Evolutionary conservation across 1,140 invertebrate genomes (phyloP), one percentile per base, ranked within the genome.

Genomic region (Parapsyche elsis): DNA sequence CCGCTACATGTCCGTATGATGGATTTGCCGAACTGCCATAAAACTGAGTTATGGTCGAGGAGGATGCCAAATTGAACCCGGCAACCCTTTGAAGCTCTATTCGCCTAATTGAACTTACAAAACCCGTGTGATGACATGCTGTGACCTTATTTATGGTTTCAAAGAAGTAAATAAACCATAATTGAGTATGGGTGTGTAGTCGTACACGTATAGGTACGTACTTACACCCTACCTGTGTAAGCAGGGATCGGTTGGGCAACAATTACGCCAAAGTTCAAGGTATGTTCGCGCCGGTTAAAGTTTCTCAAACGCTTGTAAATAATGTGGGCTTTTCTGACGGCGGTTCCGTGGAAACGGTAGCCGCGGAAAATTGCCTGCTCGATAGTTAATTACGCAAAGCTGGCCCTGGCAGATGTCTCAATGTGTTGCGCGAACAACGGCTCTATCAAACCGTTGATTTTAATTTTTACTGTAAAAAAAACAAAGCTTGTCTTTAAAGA

Each of bases 21-120:
- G 75, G 75, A 77, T 77, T 30, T 46, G 49, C 57, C 45, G 57
- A 44, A 77, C 75, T 64, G 23, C 30, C 75, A 77, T 77, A 77
- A 77, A 77, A 77, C 46, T 77, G 75, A 77, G 44, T 77, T 77
- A 77, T 77, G 74, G 24, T 21, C 74, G 49, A 30, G 5, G 71
- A 21, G 44, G 16, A 5, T 2, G 16, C 9, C 74, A 61, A 76
- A 76, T 76, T 76, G 71, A 74, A 74, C 73, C 49, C 73, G 44
- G 49, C 38, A 67, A 24, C 38, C 26, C 21, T 71, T 30, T 12
- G 38, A 67, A 24, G 24, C 10, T 71, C 61, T 5, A 53, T 10
- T 12, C 70, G 70, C 38, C 38, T 71, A 30, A 71, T 71, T 23
- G 38, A 71, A 23, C 30, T 24, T 21, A 2, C 1, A 30, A 71